phyloP scores from a whole-genome alignment of 2,113 vertebrate species.

The Solenodon paradoxus region DNA sequence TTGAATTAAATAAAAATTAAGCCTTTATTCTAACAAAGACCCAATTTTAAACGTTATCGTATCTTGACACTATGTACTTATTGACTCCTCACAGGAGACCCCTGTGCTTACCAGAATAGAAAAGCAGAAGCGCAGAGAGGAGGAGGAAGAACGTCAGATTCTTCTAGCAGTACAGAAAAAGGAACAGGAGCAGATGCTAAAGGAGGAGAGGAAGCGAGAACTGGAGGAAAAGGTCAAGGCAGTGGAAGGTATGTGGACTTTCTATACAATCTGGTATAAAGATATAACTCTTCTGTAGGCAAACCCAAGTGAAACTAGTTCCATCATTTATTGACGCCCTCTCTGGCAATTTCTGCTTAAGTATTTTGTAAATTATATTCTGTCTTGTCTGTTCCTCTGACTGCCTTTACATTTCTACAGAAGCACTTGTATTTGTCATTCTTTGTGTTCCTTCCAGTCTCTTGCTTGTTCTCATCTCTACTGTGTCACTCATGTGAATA shows the following conservation, averaged over 20 bases:
- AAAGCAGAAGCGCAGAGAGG: conserved; percentile 89
- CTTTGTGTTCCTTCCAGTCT: not conserved
- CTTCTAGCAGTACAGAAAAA: conserved; percentile 93
- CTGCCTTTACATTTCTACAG: not conserved
- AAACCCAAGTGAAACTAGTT: no score
- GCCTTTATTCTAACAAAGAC: not conserved
- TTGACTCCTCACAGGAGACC: conserved; percentile 79
- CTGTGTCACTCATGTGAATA: not conserved
- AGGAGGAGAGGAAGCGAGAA: conserved; percentile 92
- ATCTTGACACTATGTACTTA: not conserved
- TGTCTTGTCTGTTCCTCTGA: not conserved
- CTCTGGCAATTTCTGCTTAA: not conserved
- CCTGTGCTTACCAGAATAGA: conserved; percentile 82
- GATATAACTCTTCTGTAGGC: not conserved
- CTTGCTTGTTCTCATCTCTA: not conserved
- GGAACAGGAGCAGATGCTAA: conserved; percentile 92
- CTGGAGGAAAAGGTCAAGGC: conserved; percentile 94
- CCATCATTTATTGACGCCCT: no score
- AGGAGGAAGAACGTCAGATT: conserved; percentile 91
- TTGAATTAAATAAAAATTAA: not conserved
- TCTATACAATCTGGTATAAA: not conserved
- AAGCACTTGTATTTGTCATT: not conserved
- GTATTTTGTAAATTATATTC: not conserved
- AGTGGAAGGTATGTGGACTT: conserved; percentile 87
- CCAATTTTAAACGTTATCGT: not conserved